Base-by-base conservation (phyloP, 2,113 vertebrate genomes). In the Melierax canorus region DNA sequence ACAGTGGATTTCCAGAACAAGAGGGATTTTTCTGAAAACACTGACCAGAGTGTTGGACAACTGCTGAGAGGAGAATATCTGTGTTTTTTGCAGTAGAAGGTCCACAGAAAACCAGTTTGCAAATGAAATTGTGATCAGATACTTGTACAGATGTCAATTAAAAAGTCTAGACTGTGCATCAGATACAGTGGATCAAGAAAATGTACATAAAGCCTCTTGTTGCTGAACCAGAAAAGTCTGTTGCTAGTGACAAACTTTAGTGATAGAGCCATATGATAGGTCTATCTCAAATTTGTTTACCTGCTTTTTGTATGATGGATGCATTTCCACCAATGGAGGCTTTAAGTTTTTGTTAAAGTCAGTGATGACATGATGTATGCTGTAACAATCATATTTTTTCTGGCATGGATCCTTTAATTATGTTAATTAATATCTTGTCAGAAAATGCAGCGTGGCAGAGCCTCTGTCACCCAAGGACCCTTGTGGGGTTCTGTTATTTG, bases 131-230 rank as follows among this genome's bases (percentile, higher is more conserved):
- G 23, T 69, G 22, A 23, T 91, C 60, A 78, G 50, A 41, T 23
- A 50, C 38, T 68, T 53, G 7, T 66, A 59, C 12, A 55, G 32
- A 59, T n/a, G 23, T 69, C 20, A 55, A 23, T 58, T 36, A 56
- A 64, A 34, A 69, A n/a, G 20, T 18, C 21, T 38, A 83, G 29
- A 59, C 16, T 6, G 12, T 30, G 21, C 23, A n/a, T 74, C 56
- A 22, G 45, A 63, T n/a, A 24, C 3, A 78, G 56, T 11, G 17
- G 18, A 45, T 43, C 15, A 81, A 72, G 34, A 53, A 93, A 75
- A 55, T 0, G 2, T 46, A 8, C 1, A 8, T 41, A 36, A 36
- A 80, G 5, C 8, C 4, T 69, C 66, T 41, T 58, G 1, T 11
- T 79, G 30, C 36, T 73, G 38, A 86, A 29, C 12, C 17, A 90